A percentile compares a stretch with the other conserved stretches of the same genome.
Conservation (phyloP, 2,113 vertebrate species). For the Actinemys pallida region DNA sequence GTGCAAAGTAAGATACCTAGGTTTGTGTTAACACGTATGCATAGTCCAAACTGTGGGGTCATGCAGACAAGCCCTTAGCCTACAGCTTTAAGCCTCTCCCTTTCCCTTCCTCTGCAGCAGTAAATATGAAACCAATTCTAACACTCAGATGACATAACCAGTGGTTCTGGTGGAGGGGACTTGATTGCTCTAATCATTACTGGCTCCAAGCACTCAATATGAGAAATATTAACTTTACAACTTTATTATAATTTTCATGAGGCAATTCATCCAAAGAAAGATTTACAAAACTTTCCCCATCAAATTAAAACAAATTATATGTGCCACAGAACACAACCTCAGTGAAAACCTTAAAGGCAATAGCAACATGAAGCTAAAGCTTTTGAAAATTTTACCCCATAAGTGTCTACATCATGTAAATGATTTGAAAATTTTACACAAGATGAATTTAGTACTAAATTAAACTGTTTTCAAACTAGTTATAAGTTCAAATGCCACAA, state of each 20-base stretch:
- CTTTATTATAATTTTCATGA: background rate
- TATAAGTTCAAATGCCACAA: background rate
- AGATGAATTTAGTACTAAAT: background rate
- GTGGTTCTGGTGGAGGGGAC: background rate
- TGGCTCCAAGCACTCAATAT: background rate
- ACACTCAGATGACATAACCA: background rate
- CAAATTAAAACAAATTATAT: background rate
- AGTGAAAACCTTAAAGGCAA: background rate
- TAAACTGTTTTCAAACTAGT: background rate
- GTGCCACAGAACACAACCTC: background rate
- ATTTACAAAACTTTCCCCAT: background rate
- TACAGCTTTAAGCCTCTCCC: background rate
- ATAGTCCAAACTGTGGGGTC: background rate
- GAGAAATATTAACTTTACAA: background rate
- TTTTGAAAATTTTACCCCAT: background rate
- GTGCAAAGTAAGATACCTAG: background rate
- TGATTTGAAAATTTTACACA: background rate
- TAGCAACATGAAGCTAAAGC: background rate
- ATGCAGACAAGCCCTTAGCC: background rate
- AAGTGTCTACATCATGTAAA: background rate
- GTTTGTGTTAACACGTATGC: background rate
- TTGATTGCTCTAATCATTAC: background rate
- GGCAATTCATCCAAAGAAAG: background rate
- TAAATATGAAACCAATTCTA: background rate
- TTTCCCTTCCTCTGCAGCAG: background rate